Conservation (phyloP, 2,113 vertebrate species). For the Myodes glareolus region DNA sequence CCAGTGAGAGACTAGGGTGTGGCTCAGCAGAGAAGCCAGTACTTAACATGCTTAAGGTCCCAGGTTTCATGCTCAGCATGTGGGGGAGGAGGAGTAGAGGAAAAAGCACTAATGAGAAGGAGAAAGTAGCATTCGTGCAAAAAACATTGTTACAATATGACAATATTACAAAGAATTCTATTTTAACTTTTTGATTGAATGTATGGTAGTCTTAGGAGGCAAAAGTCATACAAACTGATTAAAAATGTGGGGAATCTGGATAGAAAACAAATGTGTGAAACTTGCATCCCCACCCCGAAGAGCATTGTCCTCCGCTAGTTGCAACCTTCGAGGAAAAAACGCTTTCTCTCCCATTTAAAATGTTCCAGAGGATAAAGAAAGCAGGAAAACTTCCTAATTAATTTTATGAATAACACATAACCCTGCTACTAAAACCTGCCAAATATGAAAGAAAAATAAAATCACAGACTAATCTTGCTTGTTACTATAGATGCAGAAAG, state of each 20-base stretch:
- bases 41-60: background rate
- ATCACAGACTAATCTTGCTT: constrained; percentile 57
- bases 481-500: constrained; percentile 57
- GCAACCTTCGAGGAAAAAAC: constrained; percentile 64
- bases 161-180: background rate
- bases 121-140: background rate
- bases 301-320: constrained; percentile 28
- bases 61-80: background rate
- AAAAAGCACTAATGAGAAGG: background rate
- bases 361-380: constrained; percentile 64
- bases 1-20: background rate
- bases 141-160: background rate
- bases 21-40: background rate
- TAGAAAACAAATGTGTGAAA: constrained; percentile 33
- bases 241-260: constrained; percentile 36
- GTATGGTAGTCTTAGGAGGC: constrained; percentile 37
- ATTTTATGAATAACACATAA: constrained; percentile 77
- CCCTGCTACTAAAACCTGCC: constrained; percentile 56
- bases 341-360: constrained; percentile 67
- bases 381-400: constrained; percentile 73
- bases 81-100: background rate
- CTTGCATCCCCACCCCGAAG: background rate
- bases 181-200: constrained; percentile 54
- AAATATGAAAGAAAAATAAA: constrained; percentile 77
- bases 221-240: constrained; percentile 10